Evolutionary conservation across 1,140 invertebrate genomes (phyloP), one percentile per base, ranked within the genome.

Genomic region (Pachyrhynchus sulphureomaculatus): DNA sequence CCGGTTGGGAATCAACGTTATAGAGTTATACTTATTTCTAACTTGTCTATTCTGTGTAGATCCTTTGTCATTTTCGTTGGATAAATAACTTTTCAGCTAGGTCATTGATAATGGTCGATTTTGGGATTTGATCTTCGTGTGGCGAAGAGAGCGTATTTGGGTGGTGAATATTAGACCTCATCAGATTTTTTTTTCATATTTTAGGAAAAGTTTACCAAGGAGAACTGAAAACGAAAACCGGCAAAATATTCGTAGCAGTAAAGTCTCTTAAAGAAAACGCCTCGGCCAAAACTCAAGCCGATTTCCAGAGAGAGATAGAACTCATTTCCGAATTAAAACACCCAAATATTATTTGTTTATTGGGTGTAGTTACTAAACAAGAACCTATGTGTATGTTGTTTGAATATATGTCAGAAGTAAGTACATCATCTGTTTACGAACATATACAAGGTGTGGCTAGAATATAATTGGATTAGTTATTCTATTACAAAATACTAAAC

Each of bases 241-340:
- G 84, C 21, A 85, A 84, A 56, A 84, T 89, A 42, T 89, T 88
- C 70, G 94, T 97, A 2, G 94, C 94, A 8, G 91, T 98, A 1
- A 98, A 98, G 76, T 96, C 95, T 0, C 77, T 98, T 0, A 96
- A 96, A 75, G 94, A 95, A 73, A 93, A 94, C 75, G 92, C 93
- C 0, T 93, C 88, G 51, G 83, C 87, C 1, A 96, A 97, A 80
- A 93, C 94, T 0, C 89, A 92, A 60, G 88, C 88, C 59, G 95
- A 97, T 72, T 97, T 98, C 70, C 87, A 89, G 72, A 82, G 93
- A 56, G 90, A 92, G 80, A 93, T 95, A 36, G 92, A 95, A 75
- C 78, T 96, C 2, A 96, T 98, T 84, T 90, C 93, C 0, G 93
- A 96, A 75, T 78, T 99, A 36, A 85, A 91, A 52, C 95, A 98